Conservation (phyloP, 2,888 invertebrate species). For the Malthinus seriepunctatus region DNA sequence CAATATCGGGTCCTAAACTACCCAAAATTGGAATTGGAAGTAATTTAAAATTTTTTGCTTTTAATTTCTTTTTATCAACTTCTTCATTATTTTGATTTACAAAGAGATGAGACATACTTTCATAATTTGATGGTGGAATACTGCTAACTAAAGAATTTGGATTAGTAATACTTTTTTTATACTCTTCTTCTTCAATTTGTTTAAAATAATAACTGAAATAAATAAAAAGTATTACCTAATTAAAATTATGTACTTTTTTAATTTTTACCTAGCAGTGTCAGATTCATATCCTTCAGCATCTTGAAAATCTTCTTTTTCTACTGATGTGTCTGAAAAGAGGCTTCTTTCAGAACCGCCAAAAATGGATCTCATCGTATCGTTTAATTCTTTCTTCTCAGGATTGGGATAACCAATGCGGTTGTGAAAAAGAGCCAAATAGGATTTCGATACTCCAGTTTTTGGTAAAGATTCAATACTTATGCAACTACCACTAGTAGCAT, state of each 20-base stretch:
- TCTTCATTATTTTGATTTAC: constrained; percentile 1
- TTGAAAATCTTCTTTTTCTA: constrained; percentile 19
- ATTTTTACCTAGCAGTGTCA: constrained; percentile 27
- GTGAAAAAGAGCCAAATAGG: constrained; percentile 29
- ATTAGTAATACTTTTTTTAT: background rate
- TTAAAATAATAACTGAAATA: constrained; percentile 34
- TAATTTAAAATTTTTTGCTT: constrained; percentile 3
- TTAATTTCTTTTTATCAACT: background rate
- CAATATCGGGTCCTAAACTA: constrained; percentile 34
- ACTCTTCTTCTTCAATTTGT: constrained; percentile 29
- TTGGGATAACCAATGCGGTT: constrained; percentile 20
- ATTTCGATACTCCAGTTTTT: constrained; percentile 4
- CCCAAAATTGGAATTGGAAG: constrained; percentile 32
- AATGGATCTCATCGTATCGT: constrained; percentile 23
- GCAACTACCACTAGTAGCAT: background rate
- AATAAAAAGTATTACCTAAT: background rate
- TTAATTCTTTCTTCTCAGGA: constrained; percentile 1
- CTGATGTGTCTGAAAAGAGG: constrained; percentile 9
- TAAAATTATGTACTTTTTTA: background rate
- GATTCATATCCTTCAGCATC: constrained; percentile 22
- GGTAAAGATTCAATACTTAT: background rate
- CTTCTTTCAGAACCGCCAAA: constrained; percentile 25
- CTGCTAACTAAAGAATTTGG: background rate
- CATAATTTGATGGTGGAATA: constrained; percentile 2
- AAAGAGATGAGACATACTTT: constrained; percentile 29